Conservation (phyloP, 2,888 invertebrate species). For the Oeneis ivallda region DNA sequence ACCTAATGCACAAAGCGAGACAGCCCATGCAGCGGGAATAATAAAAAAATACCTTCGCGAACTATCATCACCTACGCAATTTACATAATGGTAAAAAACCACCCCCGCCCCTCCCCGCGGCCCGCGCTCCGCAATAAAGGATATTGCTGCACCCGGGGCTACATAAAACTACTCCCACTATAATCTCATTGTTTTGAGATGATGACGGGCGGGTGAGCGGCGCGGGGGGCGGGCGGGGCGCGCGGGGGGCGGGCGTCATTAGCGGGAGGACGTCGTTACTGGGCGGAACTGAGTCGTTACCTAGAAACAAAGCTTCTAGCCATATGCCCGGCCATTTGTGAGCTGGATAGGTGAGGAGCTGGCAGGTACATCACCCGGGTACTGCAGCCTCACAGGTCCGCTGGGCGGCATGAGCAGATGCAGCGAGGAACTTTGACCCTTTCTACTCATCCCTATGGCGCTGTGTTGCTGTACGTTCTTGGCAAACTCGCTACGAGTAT, state of each 20-base stretch:
- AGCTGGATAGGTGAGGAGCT: conserved; percentile 27
- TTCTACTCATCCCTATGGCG: too few species aligned
- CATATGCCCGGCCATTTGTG: conserved; percentile 69
- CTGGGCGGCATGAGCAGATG: too few species aligned
- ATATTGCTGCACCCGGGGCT: conserved; percentile 36
- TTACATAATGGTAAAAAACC: conserved; percentile 33
- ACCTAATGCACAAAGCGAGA: neutral
- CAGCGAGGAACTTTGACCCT: too few species aligned
- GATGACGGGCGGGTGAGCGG: conserved; percentile 43
- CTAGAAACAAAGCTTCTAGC: conserved; percentile 67
- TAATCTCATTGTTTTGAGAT: conserved; percentile 61
- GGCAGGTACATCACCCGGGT: neutral
- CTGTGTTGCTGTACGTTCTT: too few species aligned
- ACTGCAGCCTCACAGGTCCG: too few species aligned
- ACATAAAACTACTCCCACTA: conserved; percentile 40
- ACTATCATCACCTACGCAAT: conserved; percentile 37
- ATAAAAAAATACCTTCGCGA: conserved; percentile 20
- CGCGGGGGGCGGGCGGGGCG: conserved; percentile 39
- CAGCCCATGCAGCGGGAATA: neutral
- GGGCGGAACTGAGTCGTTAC: conserved; percentile 72
- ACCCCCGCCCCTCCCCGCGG: conserved; percentile 19
- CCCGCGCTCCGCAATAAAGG: conserved; percentile 31
- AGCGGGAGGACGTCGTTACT: conserved; percentile 69
- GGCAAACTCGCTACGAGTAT: too few species aligned
- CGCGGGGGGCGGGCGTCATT: conserved; percentile 54